phyloP scores from a whole-genome alignment of 30 jellyfish, hydroid and myxozoan species.

The Turritopsis dohrnii region DNA sequence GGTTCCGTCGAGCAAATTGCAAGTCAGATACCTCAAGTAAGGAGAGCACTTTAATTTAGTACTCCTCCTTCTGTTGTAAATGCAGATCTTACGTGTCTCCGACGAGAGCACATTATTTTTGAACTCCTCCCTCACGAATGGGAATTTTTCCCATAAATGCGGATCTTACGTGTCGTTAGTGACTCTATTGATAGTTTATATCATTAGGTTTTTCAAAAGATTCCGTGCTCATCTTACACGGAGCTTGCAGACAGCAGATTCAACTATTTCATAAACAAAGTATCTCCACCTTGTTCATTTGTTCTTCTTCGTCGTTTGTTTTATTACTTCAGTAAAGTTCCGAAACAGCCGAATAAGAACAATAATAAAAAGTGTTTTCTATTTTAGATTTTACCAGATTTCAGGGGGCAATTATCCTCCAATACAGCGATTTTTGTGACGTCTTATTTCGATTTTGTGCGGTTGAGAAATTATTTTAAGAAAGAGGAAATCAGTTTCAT shows the following conservation, averaged over 20 bases:
- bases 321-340: background rate
- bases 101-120: too few relatives aligned
- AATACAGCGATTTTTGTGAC: slow-evolving; percentile 82
- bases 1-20: slow-evolving; percentile 81
- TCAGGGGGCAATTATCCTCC: slow-evolving; percentile 42
- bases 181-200: background rate
- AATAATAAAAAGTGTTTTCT: background rate
- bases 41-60: too few relatives aligned
- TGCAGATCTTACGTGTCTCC: too few relatives aligned
- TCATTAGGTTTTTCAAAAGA: slow-evolving; percentile 53
- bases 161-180: background rate
- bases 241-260: slow-evolving; percentile 75
- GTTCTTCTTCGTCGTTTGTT: background rate
- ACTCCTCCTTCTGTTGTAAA: too few relatives aligned
- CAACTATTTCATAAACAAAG: slow-evolving; percentile 72
- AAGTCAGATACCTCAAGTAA: slow-evolving; percentile 79
- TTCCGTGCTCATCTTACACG: slow-evolving; percentile 28
- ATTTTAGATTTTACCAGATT: slow-evolving; percentile 75
- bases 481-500: slow-evolving; percentile 65
- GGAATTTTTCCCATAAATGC: too few relatives aligned
- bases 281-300: background rate
- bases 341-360: background rate
- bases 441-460: slow-evolving; percentile 91
- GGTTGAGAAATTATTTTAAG: slow-evolving; percentile 73
- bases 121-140: too few relatives aligned